Percentiles rank a stretch among this genome's conserved stretches.
Conservation (phyloP, 2,113 vertebrate species). For the Bombycilla garrulus region DNA sequence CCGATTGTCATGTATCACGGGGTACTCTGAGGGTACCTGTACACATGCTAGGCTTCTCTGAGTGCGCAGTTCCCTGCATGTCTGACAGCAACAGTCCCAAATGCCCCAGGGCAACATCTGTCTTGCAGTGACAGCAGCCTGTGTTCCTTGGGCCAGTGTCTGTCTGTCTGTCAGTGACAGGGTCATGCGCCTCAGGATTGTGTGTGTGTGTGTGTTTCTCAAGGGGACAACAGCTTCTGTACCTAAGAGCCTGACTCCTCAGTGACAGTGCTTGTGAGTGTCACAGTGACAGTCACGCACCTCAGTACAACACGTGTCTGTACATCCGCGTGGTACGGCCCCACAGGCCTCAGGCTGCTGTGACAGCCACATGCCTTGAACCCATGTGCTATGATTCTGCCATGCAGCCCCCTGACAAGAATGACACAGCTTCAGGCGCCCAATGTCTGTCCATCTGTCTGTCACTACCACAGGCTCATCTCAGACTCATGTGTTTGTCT, state of each 20-base stretch:
- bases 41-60: neutral
- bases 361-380: neutral
- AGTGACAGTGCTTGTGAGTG: rapidly evolving
- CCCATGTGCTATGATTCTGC: rapidly evolving
- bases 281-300: neutral
- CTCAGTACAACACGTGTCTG: rapidly evolving
- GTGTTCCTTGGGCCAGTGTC: neutral
- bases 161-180: neutral
- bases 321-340: rapidly evolving
- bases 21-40: neutral
- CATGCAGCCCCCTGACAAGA: neutral
- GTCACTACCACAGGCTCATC: neutral
- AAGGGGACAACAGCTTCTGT: neutral
- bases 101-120: neutral
- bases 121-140: neutral
- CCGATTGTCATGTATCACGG: rapidly evolving
- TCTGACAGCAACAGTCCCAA: neutral
- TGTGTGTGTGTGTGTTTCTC: neutral
- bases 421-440: neutral
- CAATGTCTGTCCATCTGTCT: neutral
- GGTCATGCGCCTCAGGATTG: rapidly evolving
- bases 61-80: rapidly evolving
- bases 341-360: rapidly evolving
- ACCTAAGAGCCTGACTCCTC: neutral
- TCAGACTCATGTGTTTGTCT: rapidly evolving